phyloP scores from a whole-genome alignment of 2,888 invertebrate genomes.

The Cerastis leucographa region DNA sequence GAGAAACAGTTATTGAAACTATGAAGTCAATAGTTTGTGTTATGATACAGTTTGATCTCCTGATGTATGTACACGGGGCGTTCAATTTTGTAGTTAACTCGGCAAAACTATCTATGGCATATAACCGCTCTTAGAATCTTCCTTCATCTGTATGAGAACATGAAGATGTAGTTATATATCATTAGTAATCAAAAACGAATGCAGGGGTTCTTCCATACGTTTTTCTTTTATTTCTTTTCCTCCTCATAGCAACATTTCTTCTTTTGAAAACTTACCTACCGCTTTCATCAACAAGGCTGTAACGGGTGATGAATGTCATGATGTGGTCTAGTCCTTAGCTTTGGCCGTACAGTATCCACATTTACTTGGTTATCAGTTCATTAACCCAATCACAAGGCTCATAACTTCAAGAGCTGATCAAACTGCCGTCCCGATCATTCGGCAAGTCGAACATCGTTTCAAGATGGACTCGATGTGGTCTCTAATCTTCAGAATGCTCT shows the following conservation, averaged over 20 bases:
- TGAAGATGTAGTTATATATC: neutral
- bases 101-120: neutral
- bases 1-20: neutral
- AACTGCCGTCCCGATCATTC: conserved; percentile 33
- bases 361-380: neutral
- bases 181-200: neutral
- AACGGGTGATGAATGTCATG: neutral
- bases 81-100: neutral
- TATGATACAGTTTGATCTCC: neutral
- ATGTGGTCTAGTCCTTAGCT: neutral
- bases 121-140: neutral
- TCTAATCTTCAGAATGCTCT: conserved; percentile 68
- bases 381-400: conserved; percentile 3
- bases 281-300: neutral
- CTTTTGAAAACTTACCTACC: neutral
- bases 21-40: neutral
- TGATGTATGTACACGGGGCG: neutral
- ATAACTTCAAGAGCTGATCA: conserved; percentile 30
- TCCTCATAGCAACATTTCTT: neutral
- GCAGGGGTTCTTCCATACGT: neutral
- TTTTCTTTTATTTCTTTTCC: neutral
- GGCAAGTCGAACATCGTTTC: conserved; percentile 48
- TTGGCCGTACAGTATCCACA: neutral
- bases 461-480: conserved; percentile 68
- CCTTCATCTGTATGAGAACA: neutral